A percentile compares a stretch with the other conserved stretches of the same genome.
Conservation (phyloP, 2,797 vertebrate species). For the Eidolon dupreanum region DNA sequence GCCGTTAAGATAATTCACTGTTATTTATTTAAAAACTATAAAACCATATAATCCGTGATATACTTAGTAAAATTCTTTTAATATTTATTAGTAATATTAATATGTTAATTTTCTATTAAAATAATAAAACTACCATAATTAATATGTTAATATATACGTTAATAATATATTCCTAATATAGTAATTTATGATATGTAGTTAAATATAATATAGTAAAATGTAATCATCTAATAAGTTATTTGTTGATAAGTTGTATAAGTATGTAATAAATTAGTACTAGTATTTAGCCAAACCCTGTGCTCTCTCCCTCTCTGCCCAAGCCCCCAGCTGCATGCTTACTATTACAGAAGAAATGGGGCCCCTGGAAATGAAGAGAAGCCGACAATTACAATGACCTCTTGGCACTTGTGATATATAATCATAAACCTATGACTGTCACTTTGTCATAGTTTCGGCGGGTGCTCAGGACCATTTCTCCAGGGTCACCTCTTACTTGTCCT, state of each 20-base stretch:
- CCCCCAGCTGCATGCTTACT: background rate
- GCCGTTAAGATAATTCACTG: background rate
- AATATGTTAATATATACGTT: background rate
- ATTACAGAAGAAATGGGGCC: background rate
- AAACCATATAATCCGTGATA: background rate
- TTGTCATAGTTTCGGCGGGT: background rate
- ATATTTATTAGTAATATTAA: background rate
- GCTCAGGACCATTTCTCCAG: background rate
- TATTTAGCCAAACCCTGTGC: background rate
- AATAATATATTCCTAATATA: background rate
- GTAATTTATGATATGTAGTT: background rate
- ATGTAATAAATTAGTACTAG: background rate
- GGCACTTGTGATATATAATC: background rate
- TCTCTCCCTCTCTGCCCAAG: background rate
- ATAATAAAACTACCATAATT: background rate
- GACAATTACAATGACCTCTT: background rate
- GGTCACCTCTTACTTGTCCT: background rate
- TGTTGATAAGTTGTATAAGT: background rate
- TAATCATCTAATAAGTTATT: background rate
- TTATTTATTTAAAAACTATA: background rate
- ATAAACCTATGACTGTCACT: background rate
- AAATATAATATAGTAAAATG: background rate
- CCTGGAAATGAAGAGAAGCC: background rate
- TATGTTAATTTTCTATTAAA: background rate
- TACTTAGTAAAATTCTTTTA: background rate